These are phyloP conservation scores for Ptilorrhoa leucosticta DNA, from an alignment of 2,113 vertebrate genomes.

Conservation along the genomic window DNA sequence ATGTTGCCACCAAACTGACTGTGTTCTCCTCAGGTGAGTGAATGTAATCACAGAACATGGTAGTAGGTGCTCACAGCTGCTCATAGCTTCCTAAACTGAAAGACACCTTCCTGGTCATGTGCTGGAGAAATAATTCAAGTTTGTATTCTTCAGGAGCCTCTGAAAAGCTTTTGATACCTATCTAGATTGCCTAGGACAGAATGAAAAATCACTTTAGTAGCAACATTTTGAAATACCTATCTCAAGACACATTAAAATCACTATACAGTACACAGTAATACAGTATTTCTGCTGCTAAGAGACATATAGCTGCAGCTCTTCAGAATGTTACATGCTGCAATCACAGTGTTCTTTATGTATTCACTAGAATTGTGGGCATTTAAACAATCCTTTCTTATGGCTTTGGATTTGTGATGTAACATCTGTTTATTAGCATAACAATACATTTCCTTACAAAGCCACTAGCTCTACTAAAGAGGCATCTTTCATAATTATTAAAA, in stretches of 20 bases:
- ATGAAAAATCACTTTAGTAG: background rate
- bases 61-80: background rate
- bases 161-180: background rate
- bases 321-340: background rate
- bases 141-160: background rate
- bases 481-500: background rate
- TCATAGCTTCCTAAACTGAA: background rate
- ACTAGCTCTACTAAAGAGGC: background rate
- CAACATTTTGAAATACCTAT: background rate
- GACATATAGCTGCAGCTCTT: background rate
- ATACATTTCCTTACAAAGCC: background rate
- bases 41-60: background rate
- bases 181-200: background rate
- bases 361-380: background rate
- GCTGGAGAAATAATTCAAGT: background rate
- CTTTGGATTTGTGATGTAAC: background rate
- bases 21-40: background rate
- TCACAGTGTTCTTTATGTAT: background rate
- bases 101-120: background rate
- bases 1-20: background rate
- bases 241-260: background rate
- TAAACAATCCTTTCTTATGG: background rate
- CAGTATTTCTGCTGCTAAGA: background rate
- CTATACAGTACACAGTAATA: background rate
- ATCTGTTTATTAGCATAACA: background rate